A percentile compares a stretch with the other conserved stretches of the same genome.
Evolutionary conservation across 2,113 vertebrate genomes (phyloP).

Genomic region (Microtus richardsoni): DNA sequence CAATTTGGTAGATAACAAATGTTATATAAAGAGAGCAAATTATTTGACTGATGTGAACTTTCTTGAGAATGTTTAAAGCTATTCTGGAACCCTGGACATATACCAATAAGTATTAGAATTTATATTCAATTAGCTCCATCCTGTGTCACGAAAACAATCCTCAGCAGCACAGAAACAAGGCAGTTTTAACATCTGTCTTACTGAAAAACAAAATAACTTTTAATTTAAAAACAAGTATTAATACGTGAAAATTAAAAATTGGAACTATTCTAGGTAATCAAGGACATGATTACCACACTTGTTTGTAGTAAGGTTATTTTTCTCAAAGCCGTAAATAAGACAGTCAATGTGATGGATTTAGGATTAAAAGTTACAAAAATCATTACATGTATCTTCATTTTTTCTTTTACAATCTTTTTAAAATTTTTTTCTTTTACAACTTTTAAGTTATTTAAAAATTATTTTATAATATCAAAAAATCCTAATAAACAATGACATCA

Average conservation of each 20-base stretch:
- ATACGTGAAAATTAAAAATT: neutral
- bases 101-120: neutral
- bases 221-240: neutral
- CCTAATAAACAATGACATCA: neutral
- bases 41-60: neutral
- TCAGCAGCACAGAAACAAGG: neutral
- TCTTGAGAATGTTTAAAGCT: conserved; percentile 25
- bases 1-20: neutral
- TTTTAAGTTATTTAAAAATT: neutral
- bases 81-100: neutral
- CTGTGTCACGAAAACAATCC: neutral
- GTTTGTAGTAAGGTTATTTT: neutral
- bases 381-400: neutral
- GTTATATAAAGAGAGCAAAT: neutral
- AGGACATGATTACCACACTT: neutral
- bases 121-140: neutral
- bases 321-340: neutral
- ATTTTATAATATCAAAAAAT: neutral
- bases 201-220: neutral
- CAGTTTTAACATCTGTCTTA: neutral
- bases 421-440: neutral
- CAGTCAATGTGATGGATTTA: neutral
- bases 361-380: neutral
- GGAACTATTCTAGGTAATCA: neutral
- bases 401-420: neutral